phyloP scores from a whole-genome alignment of 1,140 invertebrate genomes.

The Drosophila rhopaloa region DNA sequence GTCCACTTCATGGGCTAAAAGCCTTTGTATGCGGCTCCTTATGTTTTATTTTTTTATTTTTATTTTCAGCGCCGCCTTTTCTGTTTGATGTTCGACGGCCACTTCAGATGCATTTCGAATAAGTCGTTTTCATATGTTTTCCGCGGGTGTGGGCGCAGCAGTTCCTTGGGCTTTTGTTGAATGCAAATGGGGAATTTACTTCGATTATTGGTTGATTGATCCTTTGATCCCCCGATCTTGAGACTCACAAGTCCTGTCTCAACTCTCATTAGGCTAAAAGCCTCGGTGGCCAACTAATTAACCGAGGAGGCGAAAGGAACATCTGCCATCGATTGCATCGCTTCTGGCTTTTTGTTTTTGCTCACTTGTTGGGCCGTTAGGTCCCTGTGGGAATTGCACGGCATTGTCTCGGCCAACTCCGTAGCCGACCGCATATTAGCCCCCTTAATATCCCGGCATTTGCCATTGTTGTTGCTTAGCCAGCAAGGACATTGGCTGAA shows the following conservation, averaged over 20 bases:
- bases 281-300: slow-evolving; percentile 57
- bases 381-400: slow-evolving; percentile 50
- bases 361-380: slow-evolving; percentile 44
- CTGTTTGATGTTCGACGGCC: slow-evolving; percentile 74
- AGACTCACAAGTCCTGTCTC: not conserved
- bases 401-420: slow-evolving; percentile 4
- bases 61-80: slow-evolving; percentile 38
- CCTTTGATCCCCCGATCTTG: slow-evolving; percentile 44
- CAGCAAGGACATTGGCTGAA: slow-evolving; percentile 14
- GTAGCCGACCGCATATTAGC: slow-evolving; percentile 55
- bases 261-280: slow-evolving; percentile 73
- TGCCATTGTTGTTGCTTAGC: slow-evolving; percentile 70
- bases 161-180: slow-evolving; percentile 1
- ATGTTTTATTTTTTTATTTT: slow-evolving; percentile 7
- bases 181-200: slow-evolving; percentile 45
- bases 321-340: slow-evolving; percentile 45
- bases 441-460: slow-evolving; percentile 32
- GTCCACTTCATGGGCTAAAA: slow-evolving; percentile 72
- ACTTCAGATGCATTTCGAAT: slow-evolving; percentile 75
- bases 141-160: slow-evolving; percentile 10
- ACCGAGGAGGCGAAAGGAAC: slow-evolving; percentile 24
- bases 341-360: slow-evolving; percentile 58
- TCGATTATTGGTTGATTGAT: slow-evolving; percentile 57
- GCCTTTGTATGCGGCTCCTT: slow-evolving; percentile 45
- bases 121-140: slow-evolving; percentile 15